These are phyloP conservation scores for Catagonus wagneri DNA, from an alignment of 2,113 vertebrate species.

Conservation along the genomic window DNA sequence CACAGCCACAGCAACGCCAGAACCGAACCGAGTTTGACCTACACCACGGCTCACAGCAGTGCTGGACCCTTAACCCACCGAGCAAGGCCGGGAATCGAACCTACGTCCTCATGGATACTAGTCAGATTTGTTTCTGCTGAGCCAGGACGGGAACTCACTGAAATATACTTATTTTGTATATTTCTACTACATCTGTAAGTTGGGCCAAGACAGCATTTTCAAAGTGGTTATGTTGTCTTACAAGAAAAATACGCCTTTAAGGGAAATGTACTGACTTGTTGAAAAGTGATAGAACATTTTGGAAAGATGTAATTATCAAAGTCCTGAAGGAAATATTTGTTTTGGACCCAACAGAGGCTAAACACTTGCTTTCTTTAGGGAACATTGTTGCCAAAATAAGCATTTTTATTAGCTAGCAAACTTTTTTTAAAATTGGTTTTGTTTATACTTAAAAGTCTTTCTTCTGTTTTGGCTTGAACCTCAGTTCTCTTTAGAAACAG, in stretches of 20 bases:
- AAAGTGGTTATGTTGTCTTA: neutral
- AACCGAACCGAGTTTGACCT: too few relatives aligned
- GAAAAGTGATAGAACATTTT: constrained; percentile 8
- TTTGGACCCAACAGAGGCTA: neutral
- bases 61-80: too few relatives aligned
- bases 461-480: neutral
- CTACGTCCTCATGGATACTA: too few relatives aligned
- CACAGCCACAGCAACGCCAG: too few relatives aligned
- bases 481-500: constrained; percentile 17
- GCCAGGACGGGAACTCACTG: too few relatives aligned
- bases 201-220: neutral
- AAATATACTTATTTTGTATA: neutral
- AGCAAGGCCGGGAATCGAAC: too few relatives aligned
- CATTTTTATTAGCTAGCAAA: constrained; percentile 38
- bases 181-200: neutral
- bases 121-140: too few relatives aligned
- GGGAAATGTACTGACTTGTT: neutral
- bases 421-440: neutral
- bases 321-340: constrained; percentile 51
- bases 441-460: neutral
- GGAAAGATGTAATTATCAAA: neutral
- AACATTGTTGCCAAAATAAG: constrained; percentile 37
- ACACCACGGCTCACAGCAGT: too few relatives aligned
- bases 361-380: constrained; percentile 53
- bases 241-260: constrained; percentile 7